Percentiles rank a stretch among this genome's conserved stretches.
phyloP scores from a whole-genome alignment of 2,888 invertebrate species.

The Scrobipalpa costella region DNA sequence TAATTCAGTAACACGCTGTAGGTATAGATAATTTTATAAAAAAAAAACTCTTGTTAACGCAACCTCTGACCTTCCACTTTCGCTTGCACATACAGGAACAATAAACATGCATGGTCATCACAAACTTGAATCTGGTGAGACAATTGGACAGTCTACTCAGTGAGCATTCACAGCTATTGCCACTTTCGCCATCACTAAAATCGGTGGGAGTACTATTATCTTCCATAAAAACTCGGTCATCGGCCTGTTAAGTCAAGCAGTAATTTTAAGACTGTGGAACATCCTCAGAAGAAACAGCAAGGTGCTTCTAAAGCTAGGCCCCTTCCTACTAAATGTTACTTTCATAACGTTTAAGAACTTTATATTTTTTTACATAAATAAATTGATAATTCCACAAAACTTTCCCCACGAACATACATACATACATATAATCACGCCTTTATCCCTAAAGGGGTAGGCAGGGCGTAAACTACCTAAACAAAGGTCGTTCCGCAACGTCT shows the following conservation, averaged over 20 bases:
- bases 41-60: constrained; percentile 38
- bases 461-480: too few species aligned
- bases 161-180: constrained; percentile 9
- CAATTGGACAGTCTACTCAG: not conserved
- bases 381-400: too few species aligned
- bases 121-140: constrained; percentile 6
- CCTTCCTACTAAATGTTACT: too few species aligned
- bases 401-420: too few species aligned
- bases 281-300: too few species aligned
- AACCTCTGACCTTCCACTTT: constrained; percentile 66
- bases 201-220: not conserved
- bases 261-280: too few species aligned
- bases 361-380: too few species aligned
- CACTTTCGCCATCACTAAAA: not conserved
- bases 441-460: too few species aligned
- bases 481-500: too few species aligned
- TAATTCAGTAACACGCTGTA: not conserved
- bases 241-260: not conserved
- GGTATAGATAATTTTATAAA: not conserved
- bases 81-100: constrained; percentile 41
- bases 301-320: too few species aligned
- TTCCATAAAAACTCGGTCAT: not conserved
- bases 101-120: not conserved
- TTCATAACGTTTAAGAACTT: too few species aligned
- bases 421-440: too few species aligned